phyloP scores from a whole-genome alignment of 2,888 invertebrate genomes.

The Allophyes oxyacanthae region DNA sequence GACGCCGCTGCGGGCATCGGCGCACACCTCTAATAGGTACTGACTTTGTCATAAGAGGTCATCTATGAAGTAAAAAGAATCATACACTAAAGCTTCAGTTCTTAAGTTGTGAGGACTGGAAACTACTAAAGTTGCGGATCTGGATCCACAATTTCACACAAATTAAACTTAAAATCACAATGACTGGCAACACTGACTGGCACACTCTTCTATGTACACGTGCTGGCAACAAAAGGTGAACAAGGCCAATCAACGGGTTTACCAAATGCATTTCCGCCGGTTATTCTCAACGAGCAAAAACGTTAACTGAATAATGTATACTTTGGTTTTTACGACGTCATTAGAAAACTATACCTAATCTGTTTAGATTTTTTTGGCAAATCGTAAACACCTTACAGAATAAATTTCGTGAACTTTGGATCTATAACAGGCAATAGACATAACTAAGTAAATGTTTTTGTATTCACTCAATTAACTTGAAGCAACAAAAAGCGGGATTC shows the following conservation, averaged over 20 bases:
- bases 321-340: conserved; percentile 21
- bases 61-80: too few relatives aligned
- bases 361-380: conserved; percentile 33
- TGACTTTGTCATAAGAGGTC: too few relatives aligned
- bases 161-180: conserved; percentile 1
- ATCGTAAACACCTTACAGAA: neutral
- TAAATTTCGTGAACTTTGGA: neutral
- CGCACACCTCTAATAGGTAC: too few relatives aligned
- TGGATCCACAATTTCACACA: neutral
- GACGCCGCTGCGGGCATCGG: too few relatives aligned
- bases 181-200: conserved; percentile 8
- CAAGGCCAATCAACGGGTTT: conserved; percentile 61
- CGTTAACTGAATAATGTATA: conserved; percentile 7
- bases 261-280: conserved; percentile 59
- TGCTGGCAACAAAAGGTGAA: conserved; percentile 45
- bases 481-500: too few relatives aligned
- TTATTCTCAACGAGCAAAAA: conserved; percentile 46
- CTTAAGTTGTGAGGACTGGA: neutral
- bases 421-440: too few relatives aligned
- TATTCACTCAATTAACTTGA: too few relatives aligned
- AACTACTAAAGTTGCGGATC: neutral
- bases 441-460: too few relatives aligned
- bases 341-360: conserved; percentile 45
- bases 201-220: conserved; percentile 32
- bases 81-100: too few relatives aligned